Percentiles rank a stretch among this genome's conserved stretches.
Conservation (phyloP, 2,113 vertebrate species). For the Equus quagga region DNA sequence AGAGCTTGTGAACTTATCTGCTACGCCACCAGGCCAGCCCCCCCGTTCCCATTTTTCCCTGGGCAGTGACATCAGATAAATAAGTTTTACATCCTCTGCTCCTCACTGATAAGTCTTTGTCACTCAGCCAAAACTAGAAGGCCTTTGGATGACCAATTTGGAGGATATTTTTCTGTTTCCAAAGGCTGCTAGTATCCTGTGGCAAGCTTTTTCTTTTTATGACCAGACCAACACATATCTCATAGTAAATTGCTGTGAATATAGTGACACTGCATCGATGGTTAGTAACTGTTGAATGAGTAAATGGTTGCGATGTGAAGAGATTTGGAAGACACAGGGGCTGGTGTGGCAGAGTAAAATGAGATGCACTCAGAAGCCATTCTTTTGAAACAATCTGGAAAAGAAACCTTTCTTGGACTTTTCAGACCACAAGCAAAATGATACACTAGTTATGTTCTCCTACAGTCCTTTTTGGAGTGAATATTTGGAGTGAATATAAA, state of each 20-base stretch:
- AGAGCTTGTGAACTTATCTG: too few relatives aligned
- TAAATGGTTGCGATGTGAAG: not conserved
- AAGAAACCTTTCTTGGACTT: not conserved
- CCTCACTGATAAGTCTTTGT: not conserved
- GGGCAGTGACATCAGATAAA: not conserved
- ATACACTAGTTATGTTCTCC: not conserved
- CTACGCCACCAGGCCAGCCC: too few relatives aligned
- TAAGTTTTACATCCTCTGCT: not conserved
- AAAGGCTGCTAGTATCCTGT: not conserved
- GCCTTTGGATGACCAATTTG: not conserved
- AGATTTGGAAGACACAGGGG: not conserved
- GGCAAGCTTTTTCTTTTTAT: not conserved
- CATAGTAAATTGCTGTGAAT: not conserved
- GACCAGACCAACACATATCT: not conserved
- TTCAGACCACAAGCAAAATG: not conserved
- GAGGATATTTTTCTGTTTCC: not conserved
- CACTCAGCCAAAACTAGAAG: not conserved
- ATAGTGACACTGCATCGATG: not conserved
- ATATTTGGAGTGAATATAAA: not conserved
- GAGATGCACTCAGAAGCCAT: not conserved
- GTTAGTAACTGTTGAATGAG: not conserved
- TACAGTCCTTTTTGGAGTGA: rapidly evolving
- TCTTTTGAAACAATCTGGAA: not conserved
- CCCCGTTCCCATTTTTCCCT: not conserved
- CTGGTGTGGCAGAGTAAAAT: not conserved